Conservation (phyloP, 2,888 invertebrate genomes). For the Alviniconcha strummeri region DNA sequence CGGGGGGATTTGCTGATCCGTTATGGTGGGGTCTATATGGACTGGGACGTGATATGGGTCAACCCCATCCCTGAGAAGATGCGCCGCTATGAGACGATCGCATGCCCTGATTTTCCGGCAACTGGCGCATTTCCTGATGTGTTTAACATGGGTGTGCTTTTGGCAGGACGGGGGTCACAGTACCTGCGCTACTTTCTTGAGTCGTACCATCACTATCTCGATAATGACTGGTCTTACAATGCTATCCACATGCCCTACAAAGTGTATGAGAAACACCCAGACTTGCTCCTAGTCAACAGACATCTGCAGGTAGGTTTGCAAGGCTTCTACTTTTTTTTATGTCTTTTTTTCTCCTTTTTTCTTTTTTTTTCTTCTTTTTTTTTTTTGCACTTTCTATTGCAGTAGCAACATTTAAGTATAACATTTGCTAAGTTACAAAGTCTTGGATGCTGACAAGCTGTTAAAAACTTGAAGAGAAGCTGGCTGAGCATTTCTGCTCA, state of each 20-base stretch:
- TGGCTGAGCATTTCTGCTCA: too few species aligned
- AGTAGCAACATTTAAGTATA: not conserved
- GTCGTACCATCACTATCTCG: slow-evolving; percentile 44
- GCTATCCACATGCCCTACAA: slow-evolving; percentile 49
- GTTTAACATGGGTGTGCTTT: slow-evolving; percentile 50
- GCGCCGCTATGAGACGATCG: slow-evolving; percentile 55
- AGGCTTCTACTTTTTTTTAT: not conserved
- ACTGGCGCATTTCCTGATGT: slow-evolving; percentile 55
- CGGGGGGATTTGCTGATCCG: slow-evolving; percentile 60
- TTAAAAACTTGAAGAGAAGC: too few species aligned
- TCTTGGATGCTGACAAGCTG: too few species aligned
- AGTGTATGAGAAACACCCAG: slow-evolving; percentile 58
- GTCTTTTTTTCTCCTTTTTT: not conserved
- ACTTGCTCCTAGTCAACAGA: slow-evolving; percentile 53
- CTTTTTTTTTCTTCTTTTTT: not conserved
- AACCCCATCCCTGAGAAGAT: slow-evolving; percentile 47
- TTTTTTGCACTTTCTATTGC: not conserved
- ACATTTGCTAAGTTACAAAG: too few species aligned
- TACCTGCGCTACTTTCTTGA: slow-evolving; percentile 46
- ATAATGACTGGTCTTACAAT: slow-evolving; percentile 47
- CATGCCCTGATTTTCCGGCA: slow-evolving; percentile 58
- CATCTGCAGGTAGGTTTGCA: slow-evolving; percentile 53
- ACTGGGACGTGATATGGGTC: slow-evolving; percentile 63
- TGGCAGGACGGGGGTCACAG: slow-evolving; percentile 51
- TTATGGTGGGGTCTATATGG: slow-evolving; percentile 64